Percentiles rank a stretch among this genome's conserved stretches.
These are phyloP conservation scores for Hypercompe scribonia DNA, from an alignment of 2,888 invertebrate species.

Conservation along the genomic window DNA sequence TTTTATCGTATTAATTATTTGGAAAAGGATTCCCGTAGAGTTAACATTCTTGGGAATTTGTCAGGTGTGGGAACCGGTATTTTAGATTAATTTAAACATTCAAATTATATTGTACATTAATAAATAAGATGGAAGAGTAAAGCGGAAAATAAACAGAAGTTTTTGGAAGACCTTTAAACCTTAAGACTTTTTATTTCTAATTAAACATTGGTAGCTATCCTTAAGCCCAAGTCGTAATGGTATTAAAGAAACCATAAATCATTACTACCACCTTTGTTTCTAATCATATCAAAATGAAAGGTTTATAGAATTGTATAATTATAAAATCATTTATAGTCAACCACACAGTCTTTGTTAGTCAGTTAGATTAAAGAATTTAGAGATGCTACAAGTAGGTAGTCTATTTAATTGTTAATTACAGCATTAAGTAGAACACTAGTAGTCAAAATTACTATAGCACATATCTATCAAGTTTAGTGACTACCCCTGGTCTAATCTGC, in stretches of 20 bases:
- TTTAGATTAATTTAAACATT: constrained; percentile 27
- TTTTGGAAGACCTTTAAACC: not conserved
- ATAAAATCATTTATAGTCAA: no score
- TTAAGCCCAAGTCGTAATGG: not conserved
- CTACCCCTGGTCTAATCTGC: not conserved
- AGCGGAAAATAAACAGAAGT: not conserved
- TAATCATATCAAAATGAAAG: no score
- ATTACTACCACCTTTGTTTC: no score
- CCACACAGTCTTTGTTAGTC: no score
- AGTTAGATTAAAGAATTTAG: no score
- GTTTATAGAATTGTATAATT: no score
- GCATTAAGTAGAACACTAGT: no score
- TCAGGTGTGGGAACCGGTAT: constrained; percentile 71
- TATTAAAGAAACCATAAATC: no score
- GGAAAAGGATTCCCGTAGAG: constrained; percentile 81
- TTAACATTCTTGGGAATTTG: constrained; percentile 71
- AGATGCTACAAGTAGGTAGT: no score
- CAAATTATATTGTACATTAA: not conserved
- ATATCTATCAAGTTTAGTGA: not conserved
- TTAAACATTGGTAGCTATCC: not conserved
- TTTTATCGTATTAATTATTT: constrained; percentile 87
- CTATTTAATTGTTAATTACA: no score
- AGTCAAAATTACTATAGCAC: not conserved
- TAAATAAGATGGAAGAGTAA: not conserved
- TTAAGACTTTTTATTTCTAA: no score